A percentile compares a stretch with the other conserved stretches of the same genome.
Evolutionary conservation across 2,888 invertebrate genomes (phyloP).

Genomic region (Conus canariensis): DNA sequence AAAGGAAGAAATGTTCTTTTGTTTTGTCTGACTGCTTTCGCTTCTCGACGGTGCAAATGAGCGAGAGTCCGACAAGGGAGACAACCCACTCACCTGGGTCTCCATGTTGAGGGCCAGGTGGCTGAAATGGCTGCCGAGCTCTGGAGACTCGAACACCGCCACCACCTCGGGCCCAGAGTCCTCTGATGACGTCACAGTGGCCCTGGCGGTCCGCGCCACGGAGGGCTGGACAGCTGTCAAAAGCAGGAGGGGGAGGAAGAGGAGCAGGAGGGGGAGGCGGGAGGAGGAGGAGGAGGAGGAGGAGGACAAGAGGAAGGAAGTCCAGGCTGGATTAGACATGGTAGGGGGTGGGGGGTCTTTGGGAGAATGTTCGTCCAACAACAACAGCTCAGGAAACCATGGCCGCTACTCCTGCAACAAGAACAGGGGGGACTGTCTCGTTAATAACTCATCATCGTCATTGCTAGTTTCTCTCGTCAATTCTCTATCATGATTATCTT

Average conservation of each 20-base stretch:
- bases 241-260: background rate
- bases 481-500: background rate
- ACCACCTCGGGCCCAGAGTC: constrained; percentile 30
- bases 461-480: background rate
- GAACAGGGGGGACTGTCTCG: no score
- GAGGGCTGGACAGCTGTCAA: background rate
- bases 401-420: background rate
- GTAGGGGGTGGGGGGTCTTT: background rate
- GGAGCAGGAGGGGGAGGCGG: background rate
- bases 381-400: constrained; percentile 35
- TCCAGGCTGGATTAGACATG: background rate
- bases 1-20: no score
- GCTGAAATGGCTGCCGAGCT: constrained; percentile 32
- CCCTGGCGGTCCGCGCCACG: background rate
- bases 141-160: constrained; percentile 34
- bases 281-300: background rate
- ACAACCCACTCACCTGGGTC: constrained; percentile 76
- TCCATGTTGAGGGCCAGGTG: constrained; percentile 46
- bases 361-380: background rate
- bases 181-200: background rate
- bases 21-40: background rate
- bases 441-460: background rate
- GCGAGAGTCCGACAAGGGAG: no score
- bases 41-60: no score
- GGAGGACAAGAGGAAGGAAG: background rate